phyloP scores from a whole-genome alignment of 2,888 invertebrate species.

The Myopa testacea region DNA sequence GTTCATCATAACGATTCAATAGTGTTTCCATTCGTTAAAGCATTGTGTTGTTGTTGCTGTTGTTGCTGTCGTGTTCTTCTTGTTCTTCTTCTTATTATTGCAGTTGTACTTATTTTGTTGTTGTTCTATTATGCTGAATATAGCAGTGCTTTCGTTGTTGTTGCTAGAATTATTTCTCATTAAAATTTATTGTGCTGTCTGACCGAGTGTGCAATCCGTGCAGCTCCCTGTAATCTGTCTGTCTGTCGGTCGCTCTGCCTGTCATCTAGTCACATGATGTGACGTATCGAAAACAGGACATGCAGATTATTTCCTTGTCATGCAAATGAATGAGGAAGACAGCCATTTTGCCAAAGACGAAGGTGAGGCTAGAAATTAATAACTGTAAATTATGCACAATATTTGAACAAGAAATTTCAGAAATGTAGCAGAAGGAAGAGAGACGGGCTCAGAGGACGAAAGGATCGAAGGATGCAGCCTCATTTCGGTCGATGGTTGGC shows the following conservation, averaged over 20 bases:
- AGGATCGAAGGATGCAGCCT: not conserved
- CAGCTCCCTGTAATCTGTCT: not conserved
- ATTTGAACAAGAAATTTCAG: not conserved
- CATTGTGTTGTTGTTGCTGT: not conserved
- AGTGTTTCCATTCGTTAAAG: not conserved
- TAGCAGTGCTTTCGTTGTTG: not conserved
- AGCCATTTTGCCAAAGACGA: not conserved
- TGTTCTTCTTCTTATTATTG: slow-evolving; percentile 8
- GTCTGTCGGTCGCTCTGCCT: not conserved
- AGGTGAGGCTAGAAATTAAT: not conserved
- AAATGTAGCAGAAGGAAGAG: not conserved
- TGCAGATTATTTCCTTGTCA: slow-evolving; percentile 25
- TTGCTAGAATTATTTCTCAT: slow-evolving; percentile 23
- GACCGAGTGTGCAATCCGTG: slow-evolving; percentile 6
- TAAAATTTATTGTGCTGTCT: slow-evolving; percentile 31
- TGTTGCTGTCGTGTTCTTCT: not conserved
- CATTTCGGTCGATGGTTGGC: too few species aligned
- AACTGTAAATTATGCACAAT: not conserved
- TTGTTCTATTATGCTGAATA: not conserved
- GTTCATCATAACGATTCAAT: not conserved
- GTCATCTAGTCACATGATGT: not conserved
- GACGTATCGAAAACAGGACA: slow-evolving; percentile 33
- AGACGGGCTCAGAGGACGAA: not conserved
- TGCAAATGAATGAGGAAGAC: not conserved
- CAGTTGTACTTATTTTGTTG: slow-evolving; percentile 6